Base-by-base conservation (phyloP, 2,113 vertebrate genomes). In the Ictalurus punctatus region DNA sequence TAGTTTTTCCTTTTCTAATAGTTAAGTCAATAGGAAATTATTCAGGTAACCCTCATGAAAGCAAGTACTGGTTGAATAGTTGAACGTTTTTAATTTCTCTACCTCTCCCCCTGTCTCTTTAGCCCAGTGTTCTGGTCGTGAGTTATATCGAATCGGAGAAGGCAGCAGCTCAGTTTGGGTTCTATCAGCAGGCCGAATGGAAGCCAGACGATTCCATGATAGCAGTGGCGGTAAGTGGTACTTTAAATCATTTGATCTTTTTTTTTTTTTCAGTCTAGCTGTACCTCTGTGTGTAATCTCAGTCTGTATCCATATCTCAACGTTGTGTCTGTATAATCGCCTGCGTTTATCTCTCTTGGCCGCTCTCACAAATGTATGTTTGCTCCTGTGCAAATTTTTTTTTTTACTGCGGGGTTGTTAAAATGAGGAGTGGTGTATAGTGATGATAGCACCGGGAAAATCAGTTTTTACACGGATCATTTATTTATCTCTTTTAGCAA, bases 61-160 rank as follows among this genome's bases (percentile, higher is more conserved):
- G 34, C 34, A 19, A 34, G 4, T 5, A 9, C 30, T 23, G 37
- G 16, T 76, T 76, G 9, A 79, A n/a, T 79, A 80, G n/a, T 59
- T 4, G 19, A 59, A 34, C 27, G 12, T 27, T 25, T 52, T 25
- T 52, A 17, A 4, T 34, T 84, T 84, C 40, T 79, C 5, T 48
- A 4, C 63, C 13, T 81, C 2, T 82, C 17, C 88, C 7, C 90
- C 30, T 93, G 89, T 59, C n/a, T n/a, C 82, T 37, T n/a, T 94
- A 99, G 98, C 98, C 98, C 93, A 97, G 97, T 92, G 98, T 99
- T 89, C 95, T 99, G 95, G 97, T 99, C 0, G 96, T 98, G 93
- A 98, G 97, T 93, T 99, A 99, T 91, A 98, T 98, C 83, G 98
- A 98, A 93, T 95, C 97, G 48, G 93, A 94, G 85, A 99, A 98